Evolutionary conservation across 2,888 invertebrate species (phyloP), one percentile per base, ranked within the genome.

Genomic region (Xylota sylvarum): DNA sequence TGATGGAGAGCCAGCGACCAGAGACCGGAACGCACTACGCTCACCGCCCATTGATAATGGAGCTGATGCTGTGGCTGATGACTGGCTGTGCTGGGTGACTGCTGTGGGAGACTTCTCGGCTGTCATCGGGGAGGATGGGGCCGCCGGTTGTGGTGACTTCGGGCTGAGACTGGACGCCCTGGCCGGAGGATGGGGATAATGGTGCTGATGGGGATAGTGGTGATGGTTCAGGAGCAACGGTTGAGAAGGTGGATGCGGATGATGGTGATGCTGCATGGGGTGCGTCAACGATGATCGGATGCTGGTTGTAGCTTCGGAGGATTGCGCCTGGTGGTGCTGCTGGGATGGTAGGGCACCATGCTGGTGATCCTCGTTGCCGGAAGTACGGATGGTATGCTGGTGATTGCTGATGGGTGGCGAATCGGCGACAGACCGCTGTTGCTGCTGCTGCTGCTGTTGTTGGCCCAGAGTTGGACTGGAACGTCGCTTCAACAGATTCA

Each of bases 401-500:
- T 77, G 82, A n/a, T 55, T 74, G 92, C 78, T 94, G 94, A 89
- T 94, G 94, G 88, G 87, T 60, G 80, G 87, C 74, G 87, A 80
- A 77, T 88, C 83, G 80, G 82, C 80, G 62, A 77, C 73, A 72
- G 73, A 72, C 37, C 76, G 89, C 88, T 93, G 93, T 81, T 93
- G 93, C 79, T 93, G 91, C 52, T 93, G 92, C 84, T 93, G 89
- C 6, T 88, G 88, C 9, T 89, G 90, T 52, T 90, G 90, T 52
- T 90, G 91, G 78, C 84, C 89, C 76, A 88, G 85, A 32, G 89
- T 89, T 79, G 92, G 92, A 86, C 92, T 92, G 88, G 91, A 91
- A 88, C 94, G 95, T 90, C 96, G 95, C 94, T 97, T 97, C 93
- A 97, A 95, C 91, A 97, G 95, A 94, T 97, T 97, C 97, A 98